Base-by-base conservation (phyloP, 2,797 vertebrate species). In the Anisognathus igniventris region DNA sequence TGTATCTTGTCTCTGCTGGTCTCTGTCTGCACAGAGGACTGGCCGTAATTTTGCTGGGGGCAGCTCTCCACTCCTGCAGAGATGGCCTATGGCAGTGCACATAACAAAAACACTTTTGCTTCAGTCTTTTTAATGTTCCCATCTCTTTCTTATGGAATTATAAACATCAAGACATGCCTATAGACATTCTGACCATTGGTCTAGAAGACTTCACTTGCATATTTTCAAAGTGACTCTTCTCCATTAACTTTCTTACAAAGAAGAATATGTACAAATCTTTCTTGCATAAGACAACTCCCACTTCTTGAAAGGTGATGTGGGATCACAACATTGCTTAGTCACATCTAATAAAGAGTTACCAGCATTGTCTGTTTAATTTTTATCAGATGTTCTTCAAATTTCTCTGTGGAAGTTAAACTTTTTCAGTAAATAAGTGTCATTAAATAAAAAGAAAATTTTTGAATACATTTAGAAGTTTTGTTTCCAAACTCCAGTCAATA, bases 401-500 rank as follows among this genome's bases (percentile, higher is more conserved):
- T 73, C 23, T 85, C 23, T 35, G 28, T 57, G n/a, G 39, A 96
- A 75, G 20, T 37, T 65, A 93, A 96, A 62, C 2, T 21, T 77
- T 81, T 74, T 66, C 14, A 62, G 31, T 22, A 68, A 66, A 54
- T 48, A 42, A 78, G 0, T 30, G 50, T 73, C 61, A 57, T 79
- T 84, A 94, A 92, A 87, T 27, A 77, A 33, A 22, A 91, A 94
- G 86, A 88, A 50, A 91, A 31, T 12, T 48, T 77, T 80, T 27
- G 30, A 88, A 89, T 33, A 74, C 9, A 71, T 87, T 84, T 53
- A 18, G 47, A 86, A 18, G 11, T 67, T 79, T 79, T 91, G 30
- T 91, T 91, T 96, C 96, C 71, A 92, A 94, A 92, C 51, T 73
- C 57, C 37, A 81, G 45, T 65, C 8, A 91, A 80, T 20, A 89